Base-by-base conservation (phyloP, 2,888 invertebrate genomes). In the Flexamia atlantica region DNA sequence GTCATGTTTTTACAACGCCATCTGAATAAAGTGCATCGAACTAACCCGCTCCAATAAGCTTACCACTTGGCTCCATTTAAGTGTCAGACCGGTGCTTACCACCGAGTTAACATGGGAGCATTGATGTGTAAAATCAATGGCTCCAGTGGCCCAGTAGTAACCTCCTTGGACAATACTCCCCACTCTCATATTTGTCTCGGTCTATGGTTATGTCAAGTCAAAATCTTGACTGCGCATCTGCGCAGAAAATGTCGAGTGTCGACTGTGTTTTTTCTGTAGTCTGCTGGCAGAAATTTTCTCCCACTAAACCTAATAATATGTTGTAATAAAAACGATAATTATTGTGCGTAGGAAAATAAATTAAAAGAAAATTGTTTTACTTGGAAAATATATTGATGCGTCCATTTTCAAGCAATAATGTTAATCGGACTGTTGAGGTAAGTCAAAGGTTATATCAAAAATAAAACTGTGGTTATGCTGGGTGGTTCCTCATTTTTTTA, bases 181-280 rank as follows among this genome's bases (percentile, higher is more conserved):
- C n/a, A n/a, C n/a, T n/a, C n/a, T n/a, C n/a, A n/a, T n/a, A n/a
- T n/a, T n/a, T n/a, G n/a, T n/a, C n/a, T n/a, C n/a, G n/a, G n/a
- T n/a, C n/a, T n/a, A n/a, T n/a, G n/a, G n/a, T n/a, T n/a, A n/a
- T n/a, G n/a, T n/a, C n/a, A n/a, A n/a, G n/a, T n/a, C n/a, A n/a
- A n/a, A 4, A 50, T 50, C 23, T 60, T 14, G 64, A 64, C 64
- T 64, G 64, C 64, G 64, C 64, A 64, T 64, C n/a, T n/a, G n/a
- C n/a, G n/a, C n/a, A n/a, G n/a, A n/a, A n/a, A n/a, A n/a, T n/a
- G n/a, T n/a, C n/a, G 64, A 28, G 30, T 64, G 0, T 53, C 14
- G 46, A 53, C 64, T n/a, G n/a, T n/a, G 64, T 64, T 64, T 64
- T 50, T 64, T 64, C 64, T 64, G 28, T 64, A 64, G 28, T 64